A percentile compares a stretch with the other conserved stretches of the same genome.
Conservation (phyloP, 1,140 invertebrate genomes). For the Oryctes rhinoceros region DNA sequence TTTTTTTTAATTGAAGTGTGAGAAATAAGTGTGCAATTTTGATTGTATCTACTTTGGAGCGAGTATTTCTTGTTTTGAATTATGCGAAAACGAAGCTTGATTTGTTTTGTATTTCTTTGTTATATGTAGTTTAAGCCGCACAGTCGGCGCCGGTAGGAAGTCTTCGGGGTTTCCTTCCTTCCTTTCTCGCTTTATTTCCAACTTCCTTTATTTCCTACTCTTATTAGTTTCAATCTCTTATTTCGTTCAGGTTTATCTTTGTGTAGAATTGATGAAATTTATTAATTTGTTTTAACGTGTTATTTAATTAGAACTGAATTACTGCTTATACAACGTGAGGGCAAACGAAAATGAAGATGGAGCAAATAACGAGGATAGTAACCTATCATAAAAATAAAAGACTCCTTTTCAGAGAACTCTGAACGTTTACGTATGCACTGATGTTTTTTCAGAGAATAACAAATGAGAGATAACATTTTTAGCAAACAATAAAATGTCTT, state of each 20-base stretch:
- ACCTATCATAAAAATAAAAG: no score
- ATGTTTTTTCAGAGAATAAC: no score
- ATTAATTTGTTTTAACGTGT: background rate
- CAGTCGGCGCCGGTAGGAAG: conserved; percentile 26
- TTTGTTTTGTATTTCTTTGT: background rate
- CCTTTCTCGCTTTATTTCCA: background rate
- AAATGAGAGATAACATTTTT: no score
- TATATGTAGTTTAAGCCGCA: background rate
- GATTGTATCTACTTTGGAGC: background rate
- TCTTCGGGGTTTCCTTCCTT: conserved; percentile 21
- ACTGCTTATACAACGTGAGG: no score
- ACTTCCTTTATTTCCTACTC: conserved; percentile 18
- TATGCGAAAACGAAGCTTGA: background rate
- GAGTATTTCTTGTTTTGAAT: background rate
- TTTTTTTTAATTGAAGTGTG: no score
- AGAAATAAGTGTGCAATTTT: background rate
- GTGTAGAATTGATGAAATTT: no score
- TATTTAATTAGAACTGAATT: no score
- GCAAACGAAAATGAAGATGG: no score
- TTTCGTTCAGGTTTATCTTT: background rate
- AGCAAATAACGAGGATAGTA: no score
- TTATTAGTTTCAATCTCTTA: conserved; percentile 27
- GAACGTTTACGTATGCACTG: no score
- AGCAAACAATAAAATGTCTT: no score
- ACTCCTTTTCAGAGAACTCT: no score